phyloP scores from a whole-genome alignment of 1,140 invertebrate genomes.

The Melipona quadrifasciata region DNA sequence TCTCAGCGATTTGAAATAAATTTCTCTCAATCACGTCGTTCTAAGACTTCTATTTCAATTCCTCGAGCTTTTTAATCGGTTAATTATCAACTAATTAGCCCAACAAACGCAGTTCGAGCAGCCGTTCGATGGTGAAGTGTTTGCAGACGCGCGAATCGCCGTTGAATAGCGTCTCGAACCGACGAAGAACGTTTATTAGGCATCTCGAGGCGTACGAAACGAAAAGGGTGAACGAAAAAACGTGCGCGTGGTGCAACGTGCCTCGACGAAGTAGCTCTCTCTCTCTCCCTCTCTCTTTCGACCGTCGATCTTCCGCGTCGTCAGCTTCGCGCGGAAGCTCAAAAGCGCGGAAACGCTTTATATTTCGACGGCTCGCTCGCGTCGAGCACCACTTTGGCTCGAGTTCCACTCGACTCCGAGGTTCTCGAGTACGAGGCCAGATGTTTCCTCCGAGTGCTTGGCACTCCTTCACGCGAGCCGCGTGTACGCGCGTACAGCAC shows the following conservation, averaged over 20 bases:
- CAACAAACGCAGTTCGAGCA: neutral
- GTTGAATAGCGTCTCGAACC: conserved; percentile 9
- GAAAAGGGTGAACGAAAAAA: neutral
- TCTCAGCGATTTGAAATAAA: too few relatives aligned
- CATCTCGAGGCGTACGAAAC: conserved; percentile 16
- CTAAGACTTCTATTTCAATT: neutral
- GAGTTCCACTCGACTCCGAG: conserved; percentile 73
- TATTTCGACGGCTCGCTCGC: conserved; percentile 65
- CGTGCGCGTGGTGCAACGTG: conserved; percentile 8
- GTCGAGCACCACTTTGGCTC: conserved; percentile 68
- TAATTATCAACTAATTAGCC: neutral
- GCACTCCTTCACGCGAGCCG: conserved; percentile 65
- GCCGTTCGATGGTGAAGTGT: neutral
- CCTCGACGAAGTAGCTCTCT: neutral
- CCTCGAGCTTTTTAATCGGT: neutral
- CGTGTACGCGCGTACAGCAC: conserved; percentile 65
- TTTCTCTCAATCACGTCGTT: neutral
- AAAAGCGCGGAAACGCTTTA: conserved; percentile 77
- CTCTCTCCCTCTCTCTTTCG: neutral
- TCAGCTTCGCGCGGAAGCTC: conserved; percentile 64
- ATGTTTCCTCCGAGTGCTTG: conserved; percentile 71
- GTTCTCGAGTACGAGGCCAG: conserved; percentile 65
- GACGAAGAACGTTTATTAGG: conserved; percentile 28
- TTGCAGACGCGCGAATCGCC: neutral
- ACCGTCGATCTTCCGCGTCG: conserved; percentile 35